Conservation (phyloP, 2,888 invertebrate species). For the Acronicta alni region DNA sequence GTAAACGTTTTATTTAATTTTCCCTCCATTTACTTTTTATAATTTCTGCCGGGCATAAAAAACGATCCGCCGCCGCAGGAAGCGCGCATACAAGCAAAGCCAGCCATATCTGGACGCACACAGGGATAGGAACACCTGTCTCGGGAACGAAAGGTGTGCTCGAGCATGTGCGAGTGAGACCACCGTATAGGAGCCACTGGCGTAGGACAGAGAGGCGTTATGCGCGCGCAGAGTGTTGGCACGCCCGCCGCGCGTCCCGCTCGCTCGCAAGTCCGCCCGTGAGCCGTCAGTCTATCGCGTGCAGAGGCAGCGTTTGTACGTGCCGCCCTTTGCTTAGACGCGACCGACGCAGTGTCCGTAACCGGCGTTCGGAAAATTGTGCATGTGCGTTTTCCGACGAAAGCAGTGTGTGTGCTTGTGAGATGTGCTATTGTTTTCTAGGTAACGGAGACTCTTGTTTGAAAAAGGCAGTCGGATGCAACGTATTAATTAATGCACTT, state of each 20-base stretch:
- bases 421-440: conserved; percentile 89
- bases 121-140: conserved; percentile 86
- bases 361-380: conserved; percentile 89
- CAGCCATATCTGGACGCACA: conserved; percentile 82
- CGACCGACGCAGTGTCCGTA: conserved; percentile 88
- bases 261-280: conserved; percentile 76
- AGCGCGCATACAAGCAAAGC: conserved; percentile 79
- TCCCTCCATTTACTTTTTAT: conserved; percentile 89
- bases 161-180: conserved; percentile 77
- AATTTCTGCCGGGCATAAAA: conserved; percentile 88
- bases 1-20: conserved; percentile 89
- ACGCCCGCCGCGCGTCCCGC: conserved; percentile 88
- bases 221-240: conserved; percentile 85
- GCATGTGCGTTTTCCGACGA: conserved; percentile 89
- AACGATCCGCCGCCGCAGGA: conserved; percentile 89
- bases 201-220: conserved; percentile 74
- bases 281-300: conserved; percentile 86
- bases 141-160: conserved; percentile 88
- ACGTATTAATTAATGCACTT: conserved; percentile 74
- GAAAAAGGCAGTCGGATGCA: conserved; percentile 81
- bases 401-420: conserved; percentile 88
- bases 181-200: conserved; percentile 65
- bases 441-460: conserved; percentile 82
- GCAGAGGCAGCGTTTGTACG: conserved; percentile 84
- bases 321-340: conserved; percentile 84